Base-by-base conservation (phyloP, 2,113 vertebrate species). In the Ophiodon elongatus region DNA sequence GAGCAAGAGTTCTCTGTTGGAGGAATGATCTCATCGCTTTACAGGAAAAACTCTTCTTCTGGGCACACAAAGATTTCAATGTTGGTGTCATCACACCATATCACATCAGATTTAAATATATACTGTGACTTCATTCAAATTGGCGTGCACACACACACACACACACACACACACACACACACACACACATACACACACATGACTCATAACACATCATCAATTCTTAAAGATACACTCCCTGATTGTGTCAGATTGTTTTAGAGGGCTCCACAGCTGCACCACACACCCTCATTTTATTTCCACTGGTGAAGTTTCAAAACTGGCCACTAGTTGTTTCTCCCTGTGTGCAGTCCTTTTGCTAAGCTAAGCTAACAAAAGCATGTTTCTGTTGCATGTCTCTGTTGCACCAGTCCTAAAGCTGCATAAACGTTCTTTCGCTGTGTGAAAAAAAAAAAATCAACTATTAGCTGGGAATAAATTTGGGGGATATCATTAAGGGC, bases 21-120 rank as follows among this genome's bases (percentile, higher is more conserved):
- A 84, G 50, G 70, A 73, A 87, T 93, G 93, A 94, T 86, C 83
- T 94, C 91, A 92, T 92, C 77, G 8, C 23, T 85, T 91, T 86
- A 88, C 71, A 74, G 84, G 82, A 85, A 85, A 71, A 79, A 56
- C 8, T 69, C 79, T 50, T 57, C 70, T 78, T 29, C 66, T 35
- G 64, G 39, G 78, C 73, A 43, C 77, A 54, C 35, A 75, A 67
- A 57, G 37, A 80, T 68, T 88, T 85, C 65, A 80, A 79, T 7
- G 69, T 37, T 8, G 15, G 64, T 79, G 63, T 90, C 81, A 84
- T 85, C 84, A 29, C 78, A 84, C 27, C 64, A 68, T 45, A 88
- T 86, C 86, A 66, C 86, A 73, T 83, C 81, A 84, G 29, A 63
- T 60, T 83, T 82, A 75, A 86, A 88, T 84, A 85, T 76, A 78